Conservation (phyloP, 1,140 invertebrate species). For the Drosophila setifemur region DNA sequence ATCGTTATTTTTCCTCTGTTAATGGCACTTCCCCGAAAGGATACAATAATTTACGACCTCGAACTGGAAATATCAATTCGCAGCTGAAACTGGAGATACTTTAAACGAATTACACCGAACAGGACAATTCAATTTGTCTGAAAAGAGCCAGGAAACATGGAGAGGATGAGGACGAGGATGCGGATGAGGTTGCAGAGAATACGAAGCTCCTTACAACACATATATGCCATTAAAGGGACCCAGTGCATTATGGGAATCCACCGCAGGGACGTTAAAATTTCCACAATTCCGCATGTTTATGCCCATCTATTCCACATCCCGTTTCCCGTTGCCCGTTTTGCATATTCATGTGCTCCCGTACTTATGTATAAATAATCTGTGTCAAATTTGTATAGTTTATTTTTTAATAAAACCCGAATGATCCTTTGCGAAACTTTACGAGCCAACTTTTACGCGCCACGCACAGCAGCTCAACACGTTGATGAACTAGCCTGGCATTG, state of each 20-base stretch:
- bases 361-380: conserved; percentile 68
- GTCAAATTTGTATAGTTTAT: conserved; percentile 79
- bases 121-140: conserved; percentile 20
- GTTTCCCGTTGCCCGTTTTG: no score
- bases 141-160: background rate
- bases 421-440: conserved; percentile 64
- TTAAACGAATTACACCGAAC: conserved; percentile 4
- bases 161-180: background rate
- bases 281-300: conserved; percentile 19
- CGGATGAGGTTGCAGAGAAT: background rate
- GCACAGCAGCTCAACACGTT: conserved; percentile 68
- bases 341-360: conserved; percentile 41
- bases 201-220: no score
- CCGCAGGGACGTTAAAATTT: background rate
- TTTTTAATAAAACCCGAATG: conserved; percentile 76
- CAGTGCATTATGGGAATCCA: conserved; percentile 21
- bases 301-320: conserved; percentile 25
- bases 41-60: background rate
- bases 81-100: background rate
- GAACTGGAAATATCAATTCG: background rate
- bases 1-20: background rate
- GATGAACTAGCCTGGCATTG: conserved; percentile 59
- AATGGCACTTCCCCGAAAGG: background rate
- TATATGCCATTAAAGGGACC: conserved; percentile 11
- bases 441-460: conserved; percentile 57